Evolutionary conservation across 2,113 vertebrate species (phyloP), one percentile per base, ranked within the genome.

Genomic region (Salvator merianae): DNA sequence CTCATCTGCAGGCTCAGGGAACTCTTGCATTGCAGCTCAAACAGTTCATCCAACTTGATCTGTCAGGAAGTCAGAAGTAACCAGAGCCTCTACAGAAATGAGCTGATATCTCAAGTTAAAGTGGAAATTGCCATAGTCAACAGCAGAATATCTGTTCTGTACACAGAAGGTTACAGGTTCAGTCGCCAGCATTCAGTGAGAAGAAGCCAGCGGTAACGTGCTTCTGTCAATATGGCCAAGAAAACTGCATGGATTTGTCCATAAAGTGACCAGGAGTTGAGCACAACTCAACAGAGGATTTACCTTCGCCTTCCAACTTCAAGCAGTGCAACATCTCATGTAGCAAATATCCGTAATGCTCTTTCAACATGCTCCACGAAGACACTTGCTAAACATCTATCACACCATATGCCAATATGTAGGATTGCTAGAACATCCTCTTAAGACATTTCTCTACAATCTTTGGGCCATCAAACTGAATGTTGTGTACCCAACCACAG

Each of bases 301-400:
- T n/a, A n/a, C n/a, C n/a, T n/a, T n/a, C n/a, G n/a, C n/a, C n/a
- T n/a, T n/a, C n/a, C n/a, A n/a, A n/a, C n/a, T n/a, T n/a, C n/a
- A n/a, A n/a, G n/a, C 79, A 70, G 2, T 63, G 83, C 84, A 72
- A 50, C 32, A 65, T 30, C 55, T 69, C 0, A 0, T 53, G 12
- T 74, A 0, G 0, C 3, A 59, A 55, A 2, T 1, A 0, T 0
- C 77, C n/a, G 59, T 68, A 22, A 76, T 0, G 47, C 20, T 36
- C 5, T 32, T 0, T 74, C 0, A 0, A 55, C 0, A 0, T 5
- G 77, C 68, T 62, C 40, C 0, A 0, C 76, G 87, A 71, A 86
- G 59, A 0, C 68, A 50, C 86, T 80, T 6, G 5, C 65, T 71
- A 74, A 83, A 87, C 24, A 18, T 3, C 66, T 43, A 24, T 7